Base-by-base conservation (phyloP, 1,140 invertebrate species). In the Proales similis region DNA sequence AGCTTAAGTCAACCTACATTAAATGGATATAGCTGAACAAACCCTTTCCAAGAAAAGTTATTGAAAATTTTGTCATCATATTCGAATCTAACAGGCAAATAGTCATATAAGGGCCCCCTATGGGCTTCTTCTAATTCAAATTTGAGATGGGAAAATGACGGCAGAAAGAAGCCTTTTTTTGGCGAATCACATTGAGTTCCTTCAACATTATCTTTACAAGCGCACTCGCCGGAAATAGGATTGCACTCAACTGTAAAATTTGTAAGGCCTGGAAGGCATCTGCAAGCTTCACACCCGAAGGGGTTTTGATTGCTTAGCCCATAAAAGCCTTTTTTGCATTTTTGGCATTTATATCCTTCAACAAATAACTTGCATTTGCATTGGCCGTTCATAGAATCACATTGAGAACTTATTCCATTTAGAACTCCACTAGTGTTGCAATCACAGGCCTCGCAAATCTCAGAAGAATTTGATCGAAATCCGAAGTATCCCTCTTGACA, bases 401-500 rank as follows among this genome's bases (percentile, higher is more conserved):
- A 67, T 32, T 77, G 68, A 66, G 74, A 77, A 65, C 65, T 70
- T 32, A 63, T 12, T 32, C 67, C 61, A 27, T 68, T 69, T 2
- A 60, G 67, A 6, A 72, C 70, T 11, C 74, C 73, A 47, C 65
- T 53, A 14, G 71, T 69, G 43, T 74, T 68, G 64, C 75, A 77
- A 39, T 70, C 65, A 65, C 75, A 77, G 0, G 71, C 64, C 5
- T 63, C 63, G 64, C 75, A 77, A 12, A 72, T 73, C 32, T 64
- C 42, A 19, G 33, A 83, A 79, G 96, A 95, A 45, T 83, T 83
- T 6, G 84, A 79, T 70, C 88, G 84, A 1, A 99, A 78, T 73
- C 96, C 95, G 90, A 90, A 98, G 75, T 82, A 98, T 0, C 93
- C 80, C 0, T 88, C 85, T 72, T 87, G 87, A 73, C 95, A 98